Evolutionary conservation across 1,140 invertebrate species (phyloP), one percentile per base, ranked within the genome.

Genomic region (Bombus breviceps): DNA sequence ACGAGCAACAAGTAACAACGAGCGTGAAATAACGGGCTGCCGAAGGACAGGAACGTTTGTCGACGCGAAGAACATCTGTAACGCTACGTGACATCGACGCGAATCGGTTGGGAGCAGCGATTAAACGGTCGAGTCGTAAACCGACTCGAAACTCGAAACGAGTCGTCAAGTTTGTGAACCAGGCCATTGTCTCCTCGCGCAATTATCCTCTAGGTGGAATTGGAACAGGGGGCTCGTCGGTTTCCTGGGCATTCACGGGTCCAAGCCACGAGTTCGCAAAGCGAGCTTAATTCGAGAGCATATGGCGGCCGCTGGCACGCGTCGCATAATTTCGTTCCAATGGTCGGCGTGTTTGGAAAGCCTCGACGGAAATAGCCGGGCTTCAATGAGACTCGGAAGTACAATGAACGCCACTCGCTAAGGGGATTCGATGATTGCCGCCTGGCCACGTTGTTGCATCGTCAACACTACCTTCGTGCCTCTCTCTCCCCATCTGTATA

Each of bases 231-330:
- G 10, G 8, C 0, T 1, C 6, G 25, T 62, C n/a, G 81, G 41
- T 68, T 81, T 81, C 41, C 78, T 53, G 39, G 28, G 76, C n/a
- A 43, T 66, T 72, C 25, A 47, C 15, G 3, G 43, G 41, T 32
- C 3, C 66, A n/a, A 78, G 28, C 32, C 13, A 59, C 13, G 43
- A 32, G 34, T 37, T 75, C 41, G 34, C 37, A 3, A 25, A 74
- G 13, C 12, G 13, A 43, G 22, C 22, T 84, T 59, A 41, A 84
- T 84, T 84, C 66, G 87, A 32, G 74, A 75, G 78, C 88, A 89
- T 89, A 88, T 88, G 88, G 88, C 43, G 32, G 72, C 18, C 37
- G 78, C 64, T 69, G 88, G 88, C 88, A 89, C 88, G 88, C 71
- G 88, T 86, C 84, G 78, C 47, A 77, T 86, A 86, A 89, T 89